These are phyloP conservation scores for Gobio occitaniae DNA, from an alignment of 2,797 vertebrate species.

Conservation along the genomic window DNA sequence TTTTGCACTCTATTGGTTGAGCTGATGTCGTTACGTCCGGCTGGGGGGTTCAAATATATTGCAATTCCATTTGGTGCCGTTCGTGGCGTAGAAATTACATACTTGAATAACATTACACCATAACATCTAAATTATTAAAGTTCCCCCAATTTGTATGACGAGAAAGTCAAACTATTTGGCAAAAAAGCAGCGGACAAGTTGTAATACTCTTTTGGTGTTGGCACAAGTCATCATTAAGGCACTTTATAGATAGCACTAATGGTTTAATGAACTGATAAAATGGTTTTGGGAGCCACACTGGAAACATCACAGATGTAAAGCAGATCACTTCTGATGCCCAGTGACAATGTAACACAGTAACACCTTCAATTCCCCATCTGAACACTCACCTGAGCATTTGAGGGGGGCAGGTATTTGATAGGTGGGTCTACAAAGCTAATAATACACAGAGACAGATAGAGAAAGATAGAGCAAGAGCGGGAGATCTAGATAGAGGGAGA, in stretches of 20 bases:
- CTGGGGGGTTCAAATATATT: background rate
- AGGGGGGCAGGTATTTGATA: constrained; percentile 51
- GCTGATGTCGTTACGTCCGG: too few relatives aligned
- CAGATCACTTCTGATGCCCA: constrained; percentile 36
- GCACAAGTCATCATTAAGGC: constrained; percentile 50
- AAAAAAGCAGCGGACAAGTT: constrained; percentile 3
- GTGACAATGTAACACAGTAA: constrained; percentile 30
- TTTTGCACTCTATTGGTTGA: background rate
- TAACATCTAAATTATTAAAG: background rate
- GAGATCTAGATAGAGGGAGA: constrained; percentile 47
- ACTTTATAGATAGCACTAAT: constrained; percentile 50
- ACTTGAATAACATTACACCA: background rate
- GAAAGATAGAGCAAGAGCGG: constrained; percentile 22
- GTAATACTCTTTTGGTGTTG: constrained; percentile 39
- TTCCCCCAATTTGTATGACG: constrained; percentile 17
- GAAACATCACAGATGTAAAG: constrained; percentile 40
- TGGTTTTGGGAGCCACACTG: constrained; percentile 32
- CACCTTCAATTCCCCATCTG: constrained; percentile 56
- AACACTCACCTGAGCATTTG: constrained; percentile 68
- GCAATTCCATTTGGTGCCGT: constrained; percentile 1
- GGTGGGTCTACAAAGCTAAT: constrained; percentile 54
- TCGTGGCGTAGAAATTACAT: background rate
- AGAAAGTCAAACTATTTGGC: constrained; percentile 7
- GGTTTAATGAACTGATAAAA: constrained; percentile 16
- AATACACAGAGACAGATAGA: constrained; percentile 51